These are phyloP conservation scores for Gobio gobio DNA, from an alignment of 2,113 vertebrate genomes.

Conservation along the genomic window DNA sequence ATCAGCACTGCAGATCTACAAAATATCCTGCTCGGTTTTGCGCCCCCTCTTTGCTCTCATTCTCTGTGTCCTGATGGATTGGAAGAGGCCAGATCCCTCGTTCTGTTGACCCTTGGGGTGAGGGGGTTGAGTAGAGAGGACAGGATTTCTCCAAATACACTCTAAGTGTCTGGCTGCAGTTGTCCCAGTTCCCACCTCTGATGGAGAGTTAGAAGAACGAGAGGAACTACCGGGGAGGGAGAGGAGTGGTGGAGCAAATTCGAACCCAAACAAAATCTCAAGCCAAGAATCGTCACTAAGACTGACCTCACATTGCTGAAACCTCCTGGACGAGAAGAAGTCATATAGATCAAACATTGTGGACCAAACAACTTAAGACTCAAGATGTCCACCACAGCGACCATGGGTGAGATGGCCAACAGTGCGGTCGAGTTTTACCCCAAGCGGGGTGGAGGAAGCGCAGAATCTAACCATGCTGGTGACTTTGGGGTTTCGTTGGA, in stretches of 20 bases:
- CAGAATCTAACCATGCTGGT: conserved; percentile 76
- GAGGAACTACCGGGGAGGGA: conserved; percentile 56
- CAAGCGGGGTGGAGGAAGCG: conserved; percentile 70
- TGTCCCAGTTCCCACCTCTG: conserved; percentile 54
- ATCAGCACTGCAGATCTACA: neutral
- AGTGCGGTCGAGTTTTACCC: conserved; percentile 90
- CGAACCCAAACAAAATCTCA: neutral
- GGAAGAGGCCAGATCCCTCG: conserved; percentile 56
- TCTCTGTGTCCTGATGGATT: conserved; percentile 65
- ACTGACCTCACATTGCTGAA: conserved; percentile 27
- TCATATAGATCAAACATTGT: conserved; percentile 41
- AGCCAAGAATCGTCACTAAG: conserved; percentile 22
- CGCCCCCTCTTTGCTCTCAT: conserved; percentile 20
- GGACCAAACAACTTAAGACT: conserved; percentile 10
- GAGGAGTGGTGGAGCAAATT: conserved; percentile 47
- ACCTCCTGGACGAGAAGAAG: conserved; percentile 51
- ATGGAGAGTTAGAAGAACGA: conserved; percentile 72
- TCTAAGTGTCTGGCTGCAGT: conserved; percentile 58
- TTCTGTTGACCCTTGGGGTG: conserved; percentile 72
- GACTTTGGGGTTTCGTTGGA: conserved; percentile 84
- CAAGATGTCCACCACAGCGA: conserved; percentile 76
- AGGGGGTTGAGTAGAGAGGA: conserved; percentile 71
- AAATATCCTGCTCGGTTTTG: neutral
- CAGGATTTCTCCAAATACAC: conserved; percentile 67
- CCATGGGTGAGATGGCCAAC: conserved; percentile 90